Evolutionary conservation across 2,797 vertebrate genomes (phyloP), one percentile per base, ranked within the genome.

Genomic region (Eutrigla gurnardus): DNA sequence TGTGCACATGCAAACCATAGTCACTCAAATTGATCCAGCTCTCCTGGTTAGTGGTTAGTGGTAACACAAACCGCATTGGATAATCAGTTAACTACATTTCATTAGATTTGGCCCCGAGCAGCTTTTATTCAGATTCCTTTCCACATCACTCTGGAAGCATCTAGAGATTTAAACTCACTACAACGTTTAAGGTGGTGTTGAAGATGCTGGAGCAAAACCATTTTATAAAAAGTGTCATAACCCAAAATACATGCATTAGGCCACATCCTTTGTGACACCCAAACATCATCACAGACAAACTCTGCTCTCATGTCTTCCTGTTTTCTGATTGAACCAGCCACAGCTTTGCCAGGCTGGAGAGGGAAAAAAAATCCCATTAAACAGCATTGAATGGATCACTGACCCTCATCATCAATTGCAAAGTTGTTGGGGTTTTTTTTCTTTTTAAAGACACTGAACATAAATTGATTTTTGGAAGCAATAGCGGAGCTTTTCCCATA

Each of bases 201-300:
- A 39, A 43, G 64, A 81, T 36, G 54, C 66, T 67, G 12, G 25
- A 66, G 69, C 59, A 63, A 69, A 72, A 77, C 81, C 9, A 60
- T 73, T 55, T 69, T 0, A 4, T 60, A 61, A 67, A 54, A 82
- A 75, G 53, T 54, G 39, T 18, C 64, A 60, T 75, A 63, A 81
- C 33, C 50, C 32, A 54, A 63, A 86, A 86, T 33, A 68, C 59
- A 65, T 65, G 65, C 65, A 73, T 9, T 33, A 53, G 57, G 77
- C 64, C 25, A 79, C 49, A 80, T 75, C 33, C 39, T 62, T 33
- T 66, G 60, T 76, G 67, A 81, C 74, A 69, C 66, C 17, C 1
- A 4, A 75, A 77, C 76, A 83, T 54, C 72, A 63, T 42, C 53
- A 70, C 66, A 65, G 59, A 81, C 53, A 77, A 71, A 71, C 61